phyloP scores from a whole-genome alignment of 2,797 vertebrate species.

The Sebastes nivosus region DNA sequence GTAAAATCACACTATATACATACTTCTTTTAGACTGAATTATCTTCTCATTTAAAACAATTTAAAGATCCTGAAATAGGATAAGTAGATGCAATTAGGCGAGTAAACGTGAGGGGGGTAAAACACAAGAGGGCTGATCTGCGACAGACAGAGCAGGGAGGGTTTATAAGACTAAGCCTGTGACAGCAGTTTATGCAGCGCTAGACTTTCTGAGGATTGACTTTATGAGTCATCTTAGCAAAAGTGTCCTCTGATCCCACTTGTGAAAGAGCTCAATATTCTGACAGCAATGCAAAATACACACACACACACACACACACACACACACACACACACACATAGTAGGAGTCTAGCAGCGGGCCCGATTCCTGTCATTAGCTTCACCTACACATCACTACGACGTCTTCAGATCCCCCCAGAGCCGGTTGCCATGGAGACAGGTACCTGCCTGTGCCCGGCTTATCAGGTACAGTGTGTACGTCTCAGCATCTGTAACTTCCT shows the following conservation, averaged over 20 bases:
- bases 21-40: background rate
- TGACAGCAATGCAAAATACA: constrained; percentile 42
- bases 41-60: background rate
- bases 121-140: constrained; percentile 33
- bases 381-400: constrained; percentile 28
- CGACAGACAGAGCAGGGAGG: constrained; percentile 25
- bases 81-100: background rate
- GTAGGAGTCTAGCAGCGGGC: background rate
- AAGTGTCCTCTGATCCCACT: constrained; percentile 52
- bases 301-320: background rate
- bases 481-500: constrained; percentile 6
- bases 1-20: background rate
- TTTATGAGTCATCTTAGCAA: constrained; percentile 58
- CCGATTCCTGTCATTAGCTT: constrained; percentile 42
- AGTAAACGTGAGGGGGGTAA: background rate
- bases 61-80: background rate
- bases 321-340: background rate
- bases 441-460: constrained; percentile 11
- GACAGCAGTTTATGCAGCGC: constrained; percentile 56
- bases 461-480: background rate
- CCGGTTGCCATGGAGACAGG: constrained; percentile 70
- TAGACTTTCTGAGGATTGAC: constrained; percentile 56
- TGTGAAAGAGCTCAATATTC: constrained; percentile 41
- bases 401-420: constrained; percentile 25
- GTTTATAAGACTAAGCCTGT: constrained; percentile 35